These are phyloP conservation scores for Bergia puertoricense DNA, from an alignment of 92 coral and sea anemone species.

Conservation along the genomic window DNA sequence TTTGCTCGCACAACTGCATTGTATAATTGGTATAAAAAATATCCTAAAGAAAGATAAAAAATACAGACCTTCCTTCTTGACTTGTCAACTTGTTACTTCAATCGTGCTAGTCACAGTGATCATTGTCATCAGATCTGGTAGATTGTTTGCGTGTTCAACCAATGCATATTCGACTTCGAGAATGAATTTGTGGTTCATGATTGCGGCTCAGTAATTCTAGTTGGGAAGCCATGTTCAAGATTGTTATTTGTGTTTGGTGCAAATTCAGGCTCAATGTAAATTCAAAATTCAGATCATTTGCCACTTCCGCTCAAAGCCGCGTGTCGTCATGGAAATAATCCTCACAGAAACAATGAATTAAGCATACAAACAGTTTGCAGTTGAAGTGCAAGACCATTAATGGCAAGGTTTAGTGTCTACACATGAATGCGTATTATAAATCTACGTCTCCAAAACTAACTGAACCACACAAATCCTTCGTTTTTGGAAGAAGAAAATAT, in stretches of 20 bases:
- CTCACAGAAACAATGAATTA: neutral
- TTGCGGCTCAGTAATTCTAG: conserved; percentile 15
- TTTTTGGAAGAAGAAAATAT: no score
- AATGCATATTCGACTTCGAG: neutral
- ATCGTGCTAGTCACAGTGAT: conserved; percentile 12
- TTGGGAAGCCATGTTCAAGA: neutral
- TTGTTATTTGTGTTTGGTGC: conserved; percentile 4
- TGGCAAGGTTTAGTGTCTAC: conserved; percentile 16
- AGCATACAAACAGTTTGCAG: conserved; percentile 9
- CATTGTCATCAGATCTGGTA: conserved; percentile 20
- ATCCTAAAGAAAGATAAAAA: neutral
- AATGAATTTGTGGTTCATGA: conserved; percentile 6
- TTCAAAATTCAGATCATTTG: conserved; percentile 17
- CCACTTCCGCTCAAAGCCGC: conserved; percentile 6
- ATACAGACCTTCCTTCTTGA: conserved; percentile 5
- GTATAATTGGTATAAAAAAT: conserved; percentile 1
- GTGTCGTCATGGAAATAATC: neutral
- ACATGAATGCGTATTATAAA: conserved; percentile 9
- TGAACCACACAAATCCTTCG: neutral
- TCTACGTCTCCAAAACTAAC: conserved; percentile 20
- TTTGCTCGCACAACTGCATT: conserved; percentile 5
- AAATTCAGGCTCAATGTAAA: conserved; percentile 18
- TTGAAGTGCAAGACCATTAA: neutral
- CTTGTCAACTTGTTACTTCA: neutral
- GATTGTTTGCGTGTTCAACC: neutral